phyloP scores from a whole-genome alignment of 2,797 vertebrate genomes.

The Enteromius afrohamiltoni region DNA sequence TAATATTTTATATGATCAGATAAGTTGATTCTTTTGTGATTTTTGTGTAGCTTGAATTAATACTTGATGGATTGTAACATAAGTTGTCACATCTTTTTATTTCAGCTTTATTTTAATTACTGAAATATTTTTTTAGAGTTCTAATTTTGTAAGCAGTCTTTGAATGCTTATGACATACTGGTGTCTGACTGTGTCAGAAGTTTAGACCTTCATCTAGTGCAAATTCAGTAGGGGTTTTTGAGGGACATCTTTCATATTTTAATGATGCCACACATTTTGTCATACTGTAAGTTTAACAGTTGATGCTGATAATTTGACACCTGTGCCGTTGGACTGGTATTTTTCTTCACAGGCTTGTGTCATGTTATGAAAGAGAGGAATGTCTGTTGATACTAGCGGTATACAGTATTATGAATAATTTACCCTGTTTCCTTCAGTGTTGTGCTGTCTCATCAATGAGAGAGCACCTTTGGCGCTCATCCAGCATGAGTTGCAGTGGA shows the following conservation, averaged over 20 bases:
- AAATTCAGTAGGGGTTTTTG: neutral
- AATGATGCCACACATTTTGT: neutral
- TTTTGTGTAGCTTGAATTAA: neutral
- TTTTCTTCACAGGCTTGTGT: neutral
- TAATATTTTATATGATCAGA: neutral
- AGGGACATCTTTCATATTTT: neutral
- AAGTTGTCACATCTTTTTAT: neutral
- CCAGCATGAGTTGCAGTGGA: constrained; percentile 8
- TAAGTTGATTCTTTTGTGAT: neutral
- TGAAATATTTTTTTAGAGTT: neutral
- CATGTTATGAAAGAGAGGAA: constrained; percentile 5
- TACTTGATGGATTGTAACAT: neutral
- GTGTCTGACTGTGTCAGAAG: neutral
- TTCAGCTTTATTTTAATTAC: neutral
- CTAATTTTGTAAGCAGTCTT: neutral
- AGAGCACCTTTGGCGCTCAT: constrained; percentile 12
- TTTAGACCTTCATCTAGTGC: neutral
- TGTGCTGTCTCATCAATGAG: constrained; percentile 20
- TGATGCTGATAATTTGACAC: neutral
- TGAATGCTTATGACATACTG: neutral
- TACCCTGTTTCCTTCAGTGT: neutral
- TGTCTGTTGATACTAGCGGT: constrained; percentile 17
- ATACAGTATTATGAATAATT: constrained; percentile 33
- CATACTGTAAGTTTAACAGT: neutral
- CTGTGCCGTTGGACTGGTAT: neutral